A percentile compares a stretch with the other conserved stretches of the same genome.
Conservation (phyloP, 2,888 invertebrate species). For the Argyra leucocephala region DNA sequence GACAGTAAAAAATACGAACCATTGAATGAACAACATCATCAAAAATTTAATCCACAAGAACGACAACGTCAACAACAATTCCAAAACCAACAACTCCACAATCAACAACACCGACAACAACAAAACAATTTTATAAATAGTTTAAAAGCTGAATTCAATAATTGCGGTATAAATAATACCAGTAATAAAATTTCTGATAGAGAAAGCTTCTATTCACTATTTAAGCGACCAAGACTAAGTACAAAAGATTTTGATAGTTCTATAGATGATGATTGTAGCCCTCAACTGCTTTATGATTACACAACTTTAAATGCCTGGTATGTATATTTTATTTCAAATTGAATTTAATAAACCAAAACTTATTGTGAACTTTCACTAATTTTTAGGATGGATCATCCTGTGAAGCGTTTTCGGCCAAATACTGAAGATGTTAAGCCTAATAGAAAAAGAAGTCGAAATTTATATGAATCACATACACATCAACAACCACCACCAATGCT, state of each 20-base stretch:
- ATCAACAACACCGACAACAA: not conserved
- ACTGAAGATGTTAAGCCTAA: conserved; percentile 45
- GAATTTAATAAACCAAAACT: not conserved
- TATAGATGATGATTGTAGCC: conserved; percentile 69
- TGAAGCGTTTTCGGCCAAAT: conserved; percentile 71
- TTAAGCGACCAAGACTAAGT: conserved; percentile 69
- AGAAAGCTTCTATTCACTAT: conserved; percentile 29
- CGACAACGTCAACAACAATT: not conserved
- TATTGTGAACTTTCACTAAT: not conserved
- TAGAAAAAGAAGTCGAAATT: conserved; percentile 43
- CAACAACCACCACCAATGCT: conserved; percentile 44
- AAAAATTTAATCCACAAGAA: not conserved
- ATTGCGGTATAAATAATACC: conserved; percentile 11
- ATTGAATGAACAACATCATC: not conserved
- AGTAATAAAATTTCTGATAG: conserved; percentile 7
- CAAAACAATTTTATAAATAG: not conserved
- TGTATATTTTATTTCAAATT: conserved; percentile 33
- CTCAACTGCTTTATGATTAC: conserved; percentile 81
- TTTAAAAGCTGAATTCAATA: not conserved
- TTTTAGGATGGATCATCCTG: conserved; percentile 75
- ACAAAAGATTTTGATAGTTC: conserved; percentile 70
- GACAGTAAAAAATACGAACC: conserved; percentile 2
- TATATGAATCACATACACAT: conserved; percentile 54
- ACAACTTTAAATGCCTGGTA: conserved; percentile 74
- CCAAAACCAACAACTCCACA: not conserved